Conservation (phyloP, 2,797 vertebrate species). For the Danionella dracula region DNA sequence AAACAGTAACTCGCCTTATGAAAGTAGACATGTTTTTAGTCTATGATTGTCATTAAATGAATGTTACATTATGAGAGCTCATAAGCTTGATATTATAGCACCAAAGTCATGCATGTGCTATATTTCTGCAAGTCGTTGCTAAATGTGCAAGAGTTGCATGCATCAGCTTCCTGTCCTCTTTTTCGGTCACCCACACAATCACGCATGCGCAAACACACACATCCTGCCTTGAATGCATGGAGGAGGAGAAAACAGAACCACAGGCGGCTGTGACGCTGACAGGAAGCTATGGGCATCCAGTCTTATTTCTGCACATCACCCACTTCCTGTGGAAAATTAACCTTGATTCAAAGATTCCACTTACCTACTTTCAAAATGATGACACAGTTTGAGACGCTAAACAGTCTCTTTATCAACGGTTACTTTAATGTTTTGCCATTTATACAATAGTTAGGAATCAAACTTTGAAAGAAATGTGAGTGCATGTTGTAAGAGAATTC, state of each 20-base stretch:
- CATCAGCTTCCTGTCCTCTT: conserved; percentile 47
- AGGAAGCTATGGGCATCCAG: conserved; percentile 31
- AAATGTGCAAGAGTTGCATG: conserved; percentile 24
- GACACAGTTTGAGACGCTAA: neutral
- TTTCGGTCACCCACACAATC: conserved; percentile 33
- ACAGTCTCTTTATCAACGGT: neutral
- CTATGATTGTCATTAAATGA: no score
- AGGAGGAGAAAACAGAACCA: conserved; percentile 47
- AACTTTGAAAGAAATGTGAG: no score
- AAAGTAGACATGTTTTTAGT: neutral
- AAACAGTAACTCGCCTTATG: neutral
- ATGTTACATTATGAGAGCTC: neutral
- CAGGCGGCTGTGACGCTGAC: conserved; percentile 47
- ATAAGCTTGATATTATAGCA: conserved; percentile 8
- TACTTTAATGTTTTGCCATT: no score
- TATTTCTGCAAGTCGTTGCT: conserved; percentile 34
- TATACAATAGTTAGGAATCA: no score
- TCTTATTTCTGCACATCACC: conserved; percentile 39
- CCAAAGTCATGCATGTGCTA: conserved; percentile 36
- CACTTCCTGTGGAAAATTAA: conserved; percentile 56
- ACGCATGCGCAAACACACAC: conserved; percentile 36
- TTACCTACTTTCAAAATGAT: conserved; percentile 44
- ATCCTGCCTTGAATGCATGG: conserved; percentile 56
- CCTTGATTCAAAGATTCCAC: conserved; percentile 31
- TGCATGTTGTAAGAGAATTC: no score